Evolutionary conservation across 2,888 invertebrate species (phyloP).

Genomic region (Antitype chi): DNA sequence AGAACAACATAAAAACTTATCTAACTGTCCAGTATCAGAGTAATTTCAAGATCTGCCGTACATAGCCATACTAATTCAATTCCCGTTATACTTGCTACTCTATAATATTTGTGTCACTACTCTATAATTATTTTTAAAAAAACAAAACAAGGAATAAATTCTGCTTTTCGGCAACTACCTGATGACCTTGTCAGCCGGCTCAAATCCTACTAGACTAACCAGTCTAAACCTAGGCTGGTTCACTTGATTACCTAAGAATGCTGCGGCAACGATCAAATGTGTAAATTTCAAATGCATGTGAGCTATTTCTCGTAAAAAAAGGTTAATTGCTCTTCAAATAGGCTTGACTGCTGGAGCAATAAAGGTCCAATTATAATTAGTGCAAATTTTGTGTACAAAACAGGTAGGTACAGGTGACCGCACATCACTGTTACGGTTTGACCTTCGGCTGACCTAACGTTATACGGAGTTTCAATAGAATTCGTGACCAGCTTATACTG

Average conservation of each 20-base stretch:
- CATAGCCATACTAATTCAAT: not conserved
- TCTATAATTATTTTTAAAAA: slow-evolving; percentile 11
- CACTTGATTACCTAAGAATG: slow-evolving; percentile 29
- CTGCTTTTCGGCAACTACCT: slow-evolving; percentile 31
- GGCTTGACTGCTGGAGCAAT: not conserved
- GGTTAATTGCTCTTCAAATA: slow-evolving; percentile 9
- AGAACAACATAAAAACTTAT: not conserved
- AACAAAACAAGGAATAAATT: slow-evolving; percentile 21
- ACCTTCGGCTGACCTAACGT: not conserved
- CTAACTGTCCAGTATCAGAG: not conserved
- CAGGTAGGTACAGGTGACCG: not conserved
- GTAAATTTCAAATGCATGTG: slow-evolving; percentile 12
- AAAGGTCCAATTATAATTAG: slow-evolving; percentile 6
- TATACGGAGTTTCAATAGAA: not conserved
- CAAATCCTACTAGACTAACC: slow-evolving; percentile 39
- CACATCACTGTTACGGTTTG: not conserved
- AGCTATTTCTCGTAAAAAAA: slow-evolving; percentile 26
- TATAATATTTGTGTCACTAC: not conserved
- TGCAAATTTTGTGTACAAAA: not conserved
- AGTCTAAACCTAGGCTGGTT: slow-evolving; percentile 41
- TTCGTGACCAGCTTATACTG: too few species aligned
- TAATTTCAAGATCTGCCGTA: not conserved
- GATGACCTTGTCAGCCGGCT: slow-evolving; percentile 50
- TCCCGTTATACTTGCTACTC: not conserved
- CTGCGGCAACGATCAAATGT: slow-evolving; percentile 13